Evolutionary conservation across 2,113 vertebrate genomes (phyloP).

Genomic region (Physeter macrocephalus): DNA sequence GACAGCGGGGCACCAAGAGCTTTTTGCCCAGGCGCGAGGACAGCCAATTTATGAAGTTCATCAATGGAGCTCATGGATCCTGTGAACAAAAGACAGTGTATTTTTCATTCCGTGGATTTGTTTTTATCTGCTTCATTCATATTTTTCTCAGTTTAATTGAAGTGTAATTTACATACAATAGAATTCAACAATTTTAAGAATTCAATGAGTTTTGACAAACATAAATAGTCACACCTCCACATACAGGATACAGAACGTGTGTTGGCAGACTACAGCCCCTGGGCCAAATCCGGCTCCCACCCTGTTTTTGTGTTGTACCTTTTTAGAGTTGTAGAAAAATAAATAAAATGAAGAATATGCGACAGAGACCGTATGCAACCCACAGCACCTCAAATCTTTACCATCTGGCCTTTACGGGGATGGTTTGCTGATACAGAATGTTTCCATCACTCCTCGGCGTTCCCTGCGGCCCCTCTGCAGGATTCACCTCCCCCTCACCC

Average conservation of each 20-base stretch:
- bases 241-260: background rate
- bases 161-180: background rate
- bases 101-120: background rate
- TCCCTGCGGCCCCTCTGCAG: background rate
- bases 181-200: background rate
- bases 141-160: background rate
- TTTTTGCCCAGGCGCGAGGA: background rate
- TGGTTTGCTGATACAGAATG: background rate
- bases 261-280: fast-evolving
- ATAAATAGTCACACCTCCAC: background rate
- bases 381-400: background rate
- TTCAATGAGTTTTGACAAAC: background rate
- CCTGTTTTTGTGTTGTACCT: background rate
- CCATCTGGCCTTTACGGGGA: background rate
- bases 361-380: background rate
- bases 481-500: too few relatives aligned
- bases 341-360: background rate
- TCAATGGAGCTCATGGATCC: background rate
- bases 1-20: background rate
- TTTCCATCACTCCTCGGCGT: background rate
- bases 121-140: background rate
- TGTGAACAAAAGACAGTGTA: background rate
- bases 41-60: background rate
- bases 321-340: background rate
- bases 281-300: background rate